A percentile compares a stretch with the other conserved stretches of the same genome.
These are phyloP conservation scores for Iguana delicatissima DNA, from an alignment of 2,797 vertebrate genomes.

Conservation along the genomic window DNA sequence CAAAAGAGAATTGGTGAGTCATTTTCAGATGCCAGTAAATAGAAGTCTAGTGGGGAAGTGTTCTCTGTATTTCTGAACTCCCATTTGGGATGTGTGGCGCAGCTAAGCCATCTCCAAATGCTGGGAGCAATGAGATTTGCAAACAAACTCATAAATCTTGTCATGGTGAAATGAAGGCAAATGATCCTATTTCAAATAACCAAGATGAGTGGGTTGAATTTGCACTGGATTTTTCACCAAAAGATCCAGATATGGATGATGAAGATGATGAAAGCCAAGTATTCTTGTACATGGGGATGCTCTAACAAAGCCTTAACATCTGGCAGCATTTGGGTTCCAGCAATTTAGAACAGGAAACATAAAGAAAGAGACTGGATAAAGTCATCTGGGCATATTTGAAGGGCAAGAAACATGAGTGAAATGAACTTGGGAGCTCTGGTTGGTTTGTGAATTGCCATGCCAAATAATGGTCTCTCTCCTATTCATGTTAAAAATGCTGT, in stretches of 20 bases:
- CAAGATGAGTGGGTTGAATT: neutral
- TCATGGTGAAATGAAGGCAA: neutral
- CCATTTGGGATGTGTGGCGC: neutral
- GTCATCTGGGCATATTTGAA: neutral
- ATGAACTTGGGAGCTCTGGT: neutral
- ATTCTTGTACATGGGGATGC: constrained; percentile 36
- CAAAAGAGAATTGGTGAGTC: constrained; percentile 43
- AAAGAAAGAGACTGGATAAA: neutral
- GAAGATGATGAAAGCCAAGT: constrained; percentile 16
- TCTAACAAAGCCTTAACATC: constrained; percentile 41
- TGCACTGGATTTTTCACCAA: neutral
- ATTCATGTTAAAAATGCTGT: rapidly evolving
- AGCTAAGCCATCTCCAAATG: constrained; percentile 11
- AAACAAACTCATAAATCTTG: neutral
- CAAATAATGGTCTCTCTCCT: neutral
- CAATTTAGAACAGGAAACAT: constrained; percentile 9
- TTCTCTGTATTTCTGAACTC: constrained; percentile 1
- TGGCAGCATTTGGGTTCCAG: neutral
- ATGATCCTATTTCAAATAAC: neutral
- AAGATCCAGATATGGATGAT: neutral
- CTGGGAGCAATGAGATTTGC: neutral
- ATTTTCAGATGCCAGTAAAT: constrained; percentile 52
- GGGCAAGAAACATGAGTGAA: neutral
- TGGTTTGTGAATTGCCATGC: neutral
- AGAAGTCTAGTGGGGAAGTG: constrained; percentile 11